A percentile compares a stretch with the other conserved stretches of the same genome.
These are phyloP conservation scores for Coelinius sp. DNA, from an alignment of 2,888 invertebrate species.

Conservation along the genomic window DNA sequence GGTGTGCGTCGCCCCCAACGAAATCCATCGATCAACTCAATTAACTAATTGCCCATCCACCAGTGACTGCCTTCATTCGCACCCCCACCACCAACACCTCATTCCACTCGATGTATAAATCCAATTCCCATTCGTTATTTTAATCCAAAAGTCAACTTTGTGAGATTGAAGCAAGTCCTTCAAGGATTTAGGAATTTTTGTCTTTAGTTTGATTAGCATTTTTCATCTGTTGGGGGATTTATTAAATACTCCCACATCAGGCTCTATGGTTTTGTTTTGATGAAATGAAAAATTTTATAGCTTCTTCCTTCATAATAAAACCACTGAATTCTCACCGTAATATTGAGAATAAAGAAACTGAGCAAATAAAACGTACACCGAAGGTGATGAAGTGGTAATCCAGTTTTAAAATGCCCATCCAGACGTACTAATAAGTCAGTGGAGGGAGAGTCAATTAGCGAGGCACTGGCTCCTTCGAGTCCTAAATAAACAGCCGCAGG, in stretches of 20 bases:
- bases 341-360: slow-evolving; percentile 5
- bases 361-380: slow-evolving; percentile 3
- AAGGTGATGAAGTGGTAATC: slow-evolving; percentile 37
- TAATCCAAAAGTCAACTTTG: slow-evolving; percentile 17
- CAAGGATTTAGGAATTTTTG: not conserved
- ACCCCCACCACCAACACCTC: slow-evolving; percentile 11
- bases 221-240: not conserved
- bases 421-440: slow-evolving; percentile 63
- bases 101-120: not conserved
- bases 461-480: slow-evolving; percentile 49
- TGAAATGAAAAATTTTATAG: not conserved
- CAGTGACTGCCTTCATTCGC: slow-evolving; percentile 15
- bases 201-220: not conserved
- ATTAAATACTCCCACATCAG: too few species aligned
- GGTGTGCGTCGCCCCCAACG: slow-evolving; percentile 60
- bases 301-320: not conserved
- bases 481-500: slow-evolving; percentile 66
- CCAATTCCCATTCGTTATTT: slow-evolving; percentile 20
- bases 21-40: slow-evolving; percentile 70
- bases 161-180: not conserved
- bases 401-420: slow-evolving; percentile 45
- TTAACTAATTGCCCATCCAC: slow-evolving; percentile 66
- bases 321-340: not conserved
- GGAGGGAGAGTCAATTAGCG: slow-evolving; percentile 61
- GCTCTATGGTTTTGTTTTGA: too few species aligned